Conservation (phyloP, 92 coral and sea anemone species). For the Ricordea florida region DNA sequence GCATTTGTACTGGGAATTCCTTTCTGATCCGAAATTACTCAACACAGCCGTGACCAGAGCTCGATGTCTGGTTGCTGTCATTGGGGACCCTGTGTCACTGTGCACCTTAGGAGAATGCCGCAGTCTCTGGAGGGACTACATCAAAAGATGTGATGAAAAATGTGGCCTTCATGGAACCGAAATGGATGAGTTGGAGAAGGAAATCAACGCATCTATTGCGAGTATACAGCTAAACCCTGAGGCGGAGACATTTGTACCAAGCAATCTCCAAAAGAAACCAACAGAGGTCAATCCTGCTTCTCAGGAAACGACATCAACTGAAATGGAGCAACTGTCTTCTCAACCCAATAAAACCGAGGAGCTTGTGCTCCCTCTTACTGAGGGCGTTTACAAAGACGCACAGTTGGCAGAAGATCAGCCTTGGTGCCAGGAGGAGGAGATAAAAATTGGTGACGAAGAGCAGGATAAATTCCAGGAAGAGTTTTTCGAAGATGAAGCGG, state of each 20-base stretch:
- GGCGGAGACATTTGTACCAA: constrained; percentile 72
- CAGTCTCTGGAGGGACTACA: constrained; percentile 75
- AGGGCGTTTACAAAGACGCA: no score
- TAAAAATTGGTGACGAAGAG: background rate
- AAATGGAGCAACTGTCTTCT: background rate
- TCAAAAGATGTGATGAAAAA: constrained; percentile 58
- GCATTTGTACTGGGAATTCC: constrained; percentile 67
- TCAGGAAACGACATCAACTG: background rate
- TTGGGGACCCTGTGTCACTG: constrained; percentile 92
- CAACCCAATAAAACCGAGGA: no score
- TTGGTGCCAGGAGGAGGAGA: background rate
- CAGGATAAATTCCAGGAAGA: constrained; percentile 22
- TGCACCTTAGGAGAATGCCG: constrained; percentile 89
- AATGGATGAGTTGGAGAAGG: constrained; percentile 47
- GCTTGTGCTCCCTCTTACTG: no score
- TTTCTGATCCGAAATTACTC: constrained; percentile 80
- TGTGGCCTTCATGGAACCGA: constrained; percentile 69
- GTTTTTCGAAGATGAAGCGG: constrained; percentile 53
- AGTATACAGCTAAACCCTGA: constrained; percentile 65
- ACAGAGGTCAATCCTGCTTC: background rate
- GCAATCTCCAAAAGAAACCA: background rate
- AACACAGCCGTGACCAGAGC: constrained; percentile 97
- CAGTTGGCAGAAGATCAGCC: background rate
- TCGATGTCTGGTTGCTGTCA: constrained; percentile 86
- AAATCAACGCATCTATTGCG: constrained; percentile 27